Evolutionary conservation across 2,888 invertebrate species (phyloP).

Genomic region (Zootermopsis nevadensis): DNA sequence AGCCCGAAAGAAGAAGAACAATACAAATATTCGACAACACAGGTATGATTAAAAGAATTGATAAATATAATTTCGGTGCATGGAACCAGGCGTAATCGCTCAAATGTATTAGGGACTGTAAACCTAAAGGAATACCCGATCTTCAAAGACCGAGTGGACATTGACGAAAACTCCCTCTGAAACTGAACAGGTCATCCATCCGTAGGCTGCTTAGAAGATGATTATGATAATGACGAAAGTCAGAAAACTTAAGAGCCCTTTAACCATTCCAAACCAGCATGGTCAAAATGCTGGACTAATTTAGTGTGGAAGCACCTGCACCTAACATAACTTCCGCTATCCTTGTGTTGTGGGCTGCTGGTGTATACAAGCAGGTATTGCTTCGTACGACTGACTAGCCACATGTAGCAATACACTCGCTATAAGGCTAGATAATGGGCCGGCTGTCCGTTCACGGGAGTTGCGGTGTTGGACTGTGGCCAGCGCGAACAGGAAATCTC

Average conservation of each 20-base stretch:
- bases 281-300: background rate
- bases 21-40: too few species aligned
- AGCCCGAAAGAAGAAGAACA: too few species aligned
- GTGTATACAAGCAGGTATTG: background rate
- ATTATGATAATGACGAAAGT: too few species aligned
- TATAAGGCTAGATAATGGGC: background rate
- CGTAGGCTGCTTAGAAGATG: too few species aligned
- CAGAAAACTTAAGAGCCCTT: background rate
- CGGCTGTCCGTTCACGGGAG: background rate
- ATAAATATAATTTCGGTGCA: too few species aligned
- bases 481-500: conserved; percentile 32
- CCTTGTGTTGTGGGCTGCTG: background rate
- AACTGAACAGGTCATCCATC: too few species aligned
- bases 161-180: too few species aligned
- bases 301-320: background rate
- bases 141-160: too few species aligned
- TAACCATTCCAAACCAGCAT: background rate
- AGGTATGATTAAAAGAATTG: too few species aligned
- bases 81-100: too few species aligned
- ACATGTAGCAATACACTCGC: background rate
- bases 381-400: background rate
- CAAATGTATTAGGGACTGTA: too few species aligned
- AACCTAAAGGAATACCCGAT: too few species aligned
- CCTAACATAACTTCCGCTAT: background rate
- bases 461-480: conserved; percentile 37